Percentiles rank a stretch among this genome's conserved stretches.
phyloP scores from a whole-genome alignment of 1,140 invertebrate genomes.

The Gonioctena quinquepunctata region DNA sequence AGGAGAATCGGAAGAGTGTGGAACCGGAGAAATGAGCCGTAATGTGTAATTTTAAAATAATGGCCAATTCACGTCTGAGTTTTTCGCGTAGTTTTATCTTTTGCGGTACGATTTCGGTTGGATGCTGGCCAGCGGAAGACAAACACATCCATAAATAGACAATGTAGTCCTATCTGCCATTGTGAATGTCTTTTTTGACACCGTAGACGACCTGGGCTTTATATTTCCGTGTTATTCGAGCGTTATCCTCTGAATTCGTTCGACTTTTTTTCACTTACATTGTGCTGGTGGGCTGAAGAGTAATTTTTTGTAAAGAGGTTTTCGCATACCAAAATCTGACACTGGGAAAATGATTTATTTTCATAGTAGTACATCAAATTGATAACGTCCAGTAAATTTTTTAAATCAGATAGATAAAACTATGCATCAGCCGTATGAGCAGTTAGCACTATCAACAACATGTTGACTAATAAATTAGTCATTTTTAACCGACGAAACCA shows the following conservation, averaged over 20 bases:
- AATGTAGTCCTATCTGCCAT: constrained; percentile 36
- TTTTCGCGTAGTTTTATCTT: constrained; percentile 32
- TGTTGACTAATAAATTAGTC: no score
- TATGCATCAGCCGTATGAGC: no score
- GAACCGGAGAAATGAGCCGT: constrained; percentile 24
- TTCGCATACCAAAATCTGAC: no score
- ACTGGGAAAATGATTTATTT: no score
- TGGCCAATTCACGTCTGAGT: constrained; percentile 37
- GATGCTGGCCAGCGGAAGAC: constrained; percentile 40
- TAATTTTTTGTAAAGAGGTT: no score
- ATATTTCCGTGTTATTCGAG: neutral
- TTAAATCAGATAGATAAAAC: no score
- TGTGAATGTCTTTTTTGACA: constrained; percentile 27
- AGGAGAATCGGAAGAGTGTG: neutral
- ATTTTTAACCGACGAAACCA: no score
- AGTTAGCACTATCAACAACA: no score
- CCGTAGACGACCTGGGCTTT: neutral
- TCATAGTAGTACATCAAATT: no score
- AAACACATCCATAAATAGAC: constrained; percentile 44
- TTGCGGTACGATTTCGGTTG: constrained; percentile 32
- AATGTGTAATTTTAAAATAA: constrained; percentile 37
- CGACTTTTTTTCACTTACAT: neutral
- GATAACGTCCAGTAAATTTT: no score
- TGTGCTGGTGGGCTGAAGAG: no score
- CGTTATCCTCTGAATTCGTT: neutral